These are phyloP conservation scores for Actinia equina DNA, from an alignment of 64 coral and sea anemone genomes.

Conservation along the genomic window DNA sequence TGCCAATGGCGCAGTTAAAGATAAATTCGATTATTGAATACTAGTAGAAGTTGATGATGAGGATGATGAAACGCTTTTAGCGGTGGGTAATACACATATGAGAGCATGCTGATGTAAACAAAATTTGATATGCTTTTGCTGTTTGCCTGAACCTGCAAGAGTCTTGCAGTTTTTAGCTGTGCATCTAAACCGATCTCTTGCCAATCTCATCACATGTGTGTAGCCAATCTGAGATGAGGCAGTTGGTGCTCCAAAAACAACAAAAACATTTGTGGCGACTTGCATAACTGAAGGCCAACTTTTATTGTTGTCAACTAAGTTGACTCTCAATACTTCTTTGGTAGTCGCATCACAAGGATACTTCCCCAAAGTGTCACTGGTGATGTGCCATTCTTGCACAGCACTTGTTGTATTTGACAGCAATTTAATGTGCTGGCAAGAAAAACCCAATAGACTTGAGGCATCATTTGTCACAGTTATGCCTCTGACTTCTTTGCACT, in stretches of 20 bases:
- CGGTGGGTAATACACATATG: no score
- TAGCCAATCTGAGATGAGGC: neutral
- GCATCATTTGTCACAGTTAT: neutral
- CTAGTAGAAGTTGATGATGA: no score
- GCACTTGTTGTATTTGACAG: neutral
- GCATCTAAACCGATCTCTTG: no score
- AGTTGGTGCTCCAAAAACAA: constrained; percentile 18
- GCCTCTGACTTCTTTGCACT: neutral
- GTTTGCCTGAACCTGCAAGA: no score
- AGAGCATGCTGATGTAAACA: no score
- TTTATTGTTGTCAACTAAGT: neutral
- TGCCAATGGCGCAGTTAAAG: no score
- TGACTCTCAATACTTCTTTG: neutral
- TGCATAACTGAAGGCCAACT: neutral
- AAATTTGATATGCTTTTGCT: no score
- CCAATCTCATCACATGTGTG: neutral
- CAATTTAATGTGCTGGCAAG: neutral
- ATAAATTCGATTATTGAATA: no score
- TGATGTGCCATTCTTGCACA: neutral
- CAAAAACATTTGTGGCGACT: constrained; percentile 1
- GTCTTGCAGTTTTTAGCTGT: no score
- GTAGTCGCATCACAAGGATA: neutral
- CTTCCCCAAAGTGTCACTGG: neutral
- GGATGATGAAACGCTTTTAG: no score
- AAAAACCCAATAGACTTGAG: neutral